Evolutionary conservation across 2,888 invertebrate genomes (phyloP).

Genomic region (Agrotis puta): DNA sequence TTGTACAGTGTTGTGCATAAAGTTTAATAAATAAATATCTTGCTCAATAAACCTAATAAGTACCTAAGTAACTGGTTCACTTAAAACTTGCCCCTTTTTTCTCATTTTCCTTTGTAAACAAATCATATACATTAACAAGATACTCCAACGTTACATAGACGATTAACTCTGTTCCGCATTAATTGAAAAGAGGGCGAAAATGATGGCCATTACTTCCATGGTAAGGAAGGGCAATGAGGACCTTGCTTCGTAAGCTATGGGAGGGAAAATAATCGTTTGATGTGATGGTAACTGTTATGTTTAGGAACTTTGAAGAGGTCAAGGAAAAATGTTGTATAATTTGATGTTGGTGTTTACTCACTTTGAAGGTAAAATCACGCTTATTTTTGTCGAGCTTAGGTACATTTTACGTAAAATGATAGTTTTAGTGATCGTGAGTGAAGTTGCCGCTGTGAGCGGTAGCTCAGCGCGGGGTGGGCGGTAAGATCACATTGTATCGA

Average conservation of each 20-base stretch:
- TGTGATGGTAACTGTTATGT: constrained; percentile 18
- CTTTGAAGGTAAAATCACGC: not conserved
- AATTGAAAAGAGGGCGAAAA: constrained; percentile 44
- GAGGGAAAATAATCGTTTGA: constrained; percentile 1
- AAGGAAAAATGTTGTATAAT: not conserved
- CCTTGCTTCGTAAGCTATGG: constrained; percentile 12
- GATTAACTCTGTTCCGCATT: constrained; percentile 34
- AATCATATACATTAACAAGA: constrained; percentile 19
- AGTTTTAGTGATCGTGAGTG: too few relatives aligned
- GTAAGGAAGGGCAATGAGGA: constrained; percentile 2
- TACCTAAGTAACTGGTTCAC: not conserved
- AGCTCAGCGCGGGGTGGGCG: too few relatives aligned
- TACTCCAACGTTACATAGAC: not conserved
- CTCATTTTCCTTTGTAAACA: not conserved
- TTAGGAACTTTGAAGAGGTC: constrained; percentile 1
- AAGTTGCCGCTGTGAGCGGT: too few relatives aligned
- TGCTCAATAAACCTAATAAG: too few relatives aligned
- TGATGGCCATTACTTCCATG: constrained; percentile 28
- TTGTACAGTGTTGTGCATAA: too few relatives aligned
- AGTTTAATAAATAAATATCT: too few relatives aligned
- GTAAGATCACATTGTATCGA: too few relatives aligned
- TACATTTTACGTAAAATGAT: too few relatives aligned
- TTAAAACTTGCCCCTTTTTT: not conserved
- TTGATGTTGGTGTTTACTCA: not conserved
- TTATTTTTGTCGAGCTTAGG: too few relatives aligned